Evolutionary conservation across 2,888 invertebrate species (phyloP), one percentile per base, ranked within the genome.

Genomic region (Eulithis prunata): DNA sequence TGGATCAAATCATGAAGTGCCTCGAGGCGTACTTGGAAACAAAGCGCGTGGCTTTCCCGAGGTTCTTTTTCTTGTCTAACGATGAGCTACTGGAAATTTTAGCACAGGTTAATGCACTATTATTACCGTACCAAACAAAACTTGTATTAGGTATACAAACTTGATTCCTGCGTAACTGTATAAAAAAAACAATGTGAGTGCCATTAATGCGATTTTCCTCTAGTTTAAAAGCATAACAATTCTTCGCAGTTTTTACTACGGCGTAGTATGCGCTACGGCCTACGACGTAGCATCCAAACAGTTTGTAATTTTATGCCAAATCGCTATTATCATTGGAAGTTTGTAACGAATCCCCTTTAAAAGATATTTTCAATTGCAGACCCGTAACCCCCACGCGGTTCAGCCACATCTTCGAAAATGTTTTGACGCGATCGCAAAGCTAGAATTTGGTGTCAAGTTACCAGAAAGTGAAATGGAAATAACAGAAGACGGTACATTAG

Each of bases 391-490:
- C 0, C 96, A 96, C 76, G 97, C 98, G 0, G 98, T 98, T 0
- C 98, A 98, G 82, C 97, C 97, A 10, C 97, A 98, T 89, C 90
- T 98, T 58, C 94, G 97, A 59, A 98, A 98, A 87, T 98, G 98
- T 78, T 98, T 98, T 81, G 97, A 97, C 82, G 97, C 97, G 3
- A 96, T 97, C 65, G 94, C 96, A 14, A 95, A 95, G 70, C 85
- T 97, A 47, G 97, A 97, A 81, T 97, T 97, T 77, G 97, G 96
- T 0, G 93, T 94, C 0, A 95, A 94, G 73, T 73, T 88, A 3
- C 90, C 93, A 0, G 91, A 90, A 70, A 86, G 81, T 60, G 91
- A 93, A 71, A 94, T 95, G 78, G 94, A 94, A 66, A 85, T 94
- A 36, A 87, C 91, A 0, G 93, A 93, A 69, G 94, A 94, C 6